Evolutionary conservation across 2,113 vertebrate species (phyloP), one percentile per base, ranked within the genome.

Genomic region (Bungarus multicinctus): DNA sequence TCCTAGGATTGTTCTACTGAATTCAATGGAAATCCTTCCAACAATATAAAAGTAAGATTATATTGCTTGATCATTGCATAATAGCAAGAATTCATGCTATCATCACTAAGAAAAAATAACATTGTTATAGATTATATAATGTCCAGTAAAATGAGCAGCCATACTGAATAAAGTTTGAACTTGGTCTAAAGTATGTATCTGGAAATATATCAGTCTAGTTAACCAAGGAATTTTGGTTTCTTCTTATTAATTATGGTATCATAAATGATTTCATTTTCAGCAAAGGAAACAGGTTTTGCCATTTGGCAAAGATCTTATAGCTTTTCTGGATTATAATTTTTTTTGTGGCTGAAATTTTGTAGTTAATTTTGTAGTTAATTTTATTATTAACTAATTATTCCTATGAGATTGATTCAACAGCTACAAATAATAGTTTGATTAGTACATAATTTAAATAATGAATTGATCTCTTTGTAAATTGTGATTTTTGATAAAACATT

Each of bases 371-470:
- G n/a, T n/a, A 7, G 0, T 34, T 50, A 22, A 8, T 9, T 10
- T 53, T 45, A 93, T 9, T 90, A 27, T 20, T 88, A 81, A 5
- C 93, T 54, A 0, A 0, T 39, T 93, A 57, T n/a, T 50, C 23
- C 81, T 23, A 52, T 60, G 2, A 92, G 92, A 87, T 85, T 96
- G 60, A 85, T 54, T 43, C 85, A 93, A 87, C 54, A 92, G 30
- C 0, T 3, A 3, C 11, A 11, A 92, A 57, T 53, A 6, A 11
- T 18, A 39, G 43, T 89, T 81, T 55, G 16, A 91, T 94, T 93
- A 52, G 47, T 87, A 39, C 64, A 54, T 69, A 25, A 91, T 93
- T 94, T 74, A 20, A 22, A 18, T 74, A 22, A 55, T 27, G n/a
- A 53, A 90, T 30, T 89, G 39, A 30, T 57, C 5, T 86, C 53